A percentile compares a stretch with the other conserved stretches of the same genome.
phyloP scores from a whole-genome alignment of 1,140 invertebrate species.

The Oncopeltus fasciatus region DNA sequence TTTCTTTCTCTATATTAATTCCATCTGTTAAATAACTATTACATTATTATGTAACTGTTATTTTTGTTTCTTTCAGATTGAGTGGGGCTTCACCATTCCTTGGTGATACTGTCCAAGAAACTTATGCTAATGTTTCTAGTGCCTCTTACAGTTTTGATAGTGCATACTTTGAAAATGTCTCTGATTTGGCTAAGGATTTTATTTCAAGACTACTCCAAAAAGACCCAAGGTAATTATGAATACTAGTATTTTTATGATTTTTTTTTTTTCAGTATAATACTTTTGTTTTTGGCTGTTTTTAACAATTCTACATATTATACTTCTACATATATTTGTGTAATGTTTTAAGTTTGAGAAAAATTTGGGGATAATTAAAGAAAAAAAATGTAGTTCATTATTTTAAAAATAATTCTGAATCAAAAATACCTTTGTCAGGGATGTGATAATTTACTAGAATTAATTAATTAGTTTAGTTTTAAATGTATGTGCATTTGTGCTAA shows the following conservation, averaged over 20 bases:
- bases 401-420: too few relatives aligned
- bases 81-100: slow-evolving; percentile 69
- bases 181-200: slow-evolving; percentile 48
- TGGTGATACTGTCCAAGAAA: slow-evolving; percentile 60
- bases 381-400: too few relatives aligned
- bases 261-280: neutral
- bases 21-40: neutral
- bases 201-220: slow-evolving; percentile 47
- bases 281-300: neutral
- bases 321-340: neutral
- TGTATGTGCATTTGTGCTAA: too few relatives aligned
- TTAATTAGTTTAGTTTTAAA: too few relatives aligned
- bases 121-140: slow-evolving; percentile 57
- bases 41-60: neutral
- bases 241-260: slow-evolving; percentile 8
- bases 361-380: too few relatives aligned
- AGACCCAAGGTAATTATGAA: slow-evolving; percentile 42
- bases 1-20: neutral
- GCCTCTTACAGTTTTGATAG: slow-evolving; percentile 58
- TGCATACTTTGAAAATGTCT: slow-evolving; percentile 50
- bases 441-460: too few relatives aligned
- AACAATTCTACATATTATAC: neutral
- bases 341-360: too few relatives aligned
- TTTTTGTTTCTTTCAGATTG: slow-evolving; percentile 29
- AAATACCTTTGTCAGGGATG: too few relatives aligned